Evolutionary conservation across 2,888 invertebrate genomes (phyloP), one percentile per base, ranked within the genome.

Genomic region (Nasonia oneida): DNA sequence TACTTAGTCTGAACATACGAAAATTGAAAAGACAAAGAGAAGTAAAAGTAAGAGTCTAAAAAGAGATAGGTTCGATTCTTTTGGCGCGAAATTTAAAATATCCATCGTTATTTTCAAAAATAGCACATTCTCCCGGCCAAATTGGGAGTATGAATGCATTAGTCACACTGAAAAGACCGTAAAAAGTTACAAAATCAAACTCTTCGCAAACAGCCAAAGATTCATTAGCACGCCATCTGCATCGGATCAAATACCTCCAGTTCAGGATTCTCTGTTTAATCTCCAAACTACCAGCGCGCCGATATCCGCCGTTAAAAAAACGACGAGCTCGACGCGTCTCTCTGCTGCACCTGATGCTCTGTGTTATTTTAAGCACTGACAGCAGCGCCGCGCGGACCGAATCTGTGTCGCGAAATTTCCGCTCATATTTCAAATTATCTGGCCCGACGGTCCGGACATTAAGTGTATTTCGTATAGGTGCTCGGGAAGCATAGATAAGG

Each of bases 351-450:
- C 67, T 67, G 33, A 67, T 67, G 12, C 67, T 33, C 15, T 67
- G 37, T 53, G 80, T n/a, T 80, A 80, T 80, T 80, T 80, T 53
- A 80, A 71, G n/a, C 53, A 53, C 53, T 50, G 37, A 71, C 80
- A 29, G 53, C 33, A 57, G 33, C 53, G 10, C 37, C 15, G 29
- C 8, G 15, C 10, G 15, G 37, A 61, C 6, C 57, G 67, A 39
- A 61, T 74, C 33, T 42, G 42, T 73, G 39, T 57, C 74, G 33
- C 61, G 81, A 33, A 71, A 42, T 81, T 73, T 23, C 57, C 18
- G 67, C 23, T 67, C 57, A 47, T 78, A 79, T 79, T 79, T 79
- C 78, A 79, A 79, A 79, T 79, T 79, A 79, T 79, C 78, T 42
- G 6, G 29, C 78, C 5, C 64, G 78, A 23, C 33, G 67, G 5